Conservation (phyloP, 1,140 invertebrate species). For the Macrocentrus cingulum region DNA sequence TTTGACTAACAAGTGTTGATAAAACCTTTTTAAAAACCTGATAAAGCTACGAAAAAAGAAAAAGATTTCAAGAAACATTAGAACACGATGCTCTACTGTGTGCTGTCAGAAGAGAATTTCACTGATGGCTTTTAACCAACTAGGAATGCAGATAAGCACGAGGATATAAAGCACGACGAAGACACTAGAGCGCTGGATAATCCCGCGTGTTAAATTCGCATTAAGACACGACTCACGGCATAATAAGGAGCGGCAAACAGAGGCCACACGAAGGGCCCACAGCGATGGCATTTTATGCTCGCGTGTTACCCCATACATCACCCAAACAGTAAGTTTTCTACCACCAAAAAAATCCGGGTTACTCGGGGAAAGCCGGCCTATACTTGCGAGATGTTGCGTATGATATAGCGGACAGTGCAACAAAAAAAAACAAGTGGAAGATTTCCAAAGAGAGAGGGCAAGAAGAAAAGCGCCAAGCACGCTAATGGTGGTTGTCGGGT, state of each 20-base stretch:
- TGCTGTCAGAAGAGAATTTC: constrained; percentile 1
- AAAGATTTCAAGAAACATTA: too few relatives aligned
- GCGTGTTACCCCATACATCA: background rate
- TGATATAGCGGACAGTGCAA: too few relatives aligned
- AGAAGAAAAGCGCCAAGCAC: constrained; percentile 16
- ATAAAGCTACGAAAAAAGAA: too few relatives aligned
- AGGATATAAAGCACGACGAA: background rate
- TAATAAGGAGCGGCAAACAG: constrained; percentile 27
- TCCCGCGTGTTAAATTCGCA: constrained; percentile 36
- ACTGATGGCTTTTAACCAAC: constrained; percentile 19
- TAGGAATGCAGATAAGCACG: constrained; percentile 38
- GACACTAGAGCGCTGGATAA: constrained; percentile 25
- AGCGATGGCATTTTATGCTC: constrained; percentile 8
- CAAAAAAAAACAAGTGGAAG: background rate
- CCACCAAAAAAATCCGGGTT: too few relatives aligned
- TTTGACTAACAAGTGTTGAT: too few relatives aligned
- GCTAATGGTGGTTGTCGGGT: constrained; percentile 15
- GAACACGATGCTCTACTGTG: too few relatives aligned
- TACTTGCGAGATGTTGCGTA: too few relatives aligned
- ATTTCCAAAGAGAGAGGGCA: background rate
- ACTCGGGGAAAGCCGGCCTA: too few relatives aligned
- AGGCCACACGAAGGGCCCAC: background rate
- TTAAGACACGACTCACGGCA: constrained; percentile 34
- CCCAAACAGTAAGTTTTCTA: too few relatives aligned
- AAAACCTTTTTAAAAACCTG: too few relatives aligned